Conservation (phyloP, 2,797 vertebrate genomes). For the Sarcoramphus papa region DNA sequence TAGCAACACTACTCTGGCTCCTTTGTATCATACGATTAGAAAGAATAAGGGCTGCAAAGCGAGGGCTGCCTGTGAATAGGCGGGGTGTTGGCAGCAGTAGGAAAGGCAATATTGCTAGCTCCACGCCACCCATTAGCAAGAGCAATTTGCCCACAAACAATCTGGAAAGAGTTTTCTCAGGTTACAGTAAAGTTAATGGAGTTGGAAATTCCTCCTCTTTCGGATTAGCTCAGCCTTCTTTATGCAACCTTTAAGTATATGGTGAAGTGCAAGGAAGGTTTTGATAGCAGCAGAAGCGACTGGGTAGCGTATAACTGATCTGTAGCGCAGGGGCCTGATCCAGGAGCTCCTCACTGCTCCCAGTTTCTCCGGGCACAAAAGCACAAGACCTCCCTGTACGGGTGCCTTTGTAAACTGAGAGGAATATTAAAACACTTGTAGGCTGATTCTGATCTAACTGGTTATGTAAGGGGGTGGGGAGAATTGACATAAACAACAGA, state of each 20-base stretch:
- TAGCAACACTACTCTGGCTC: not conserved
- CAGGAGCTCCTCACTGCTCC: not conserved
- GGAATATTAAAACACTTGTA: not conserved
- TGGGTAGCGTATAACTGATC: not conserved
- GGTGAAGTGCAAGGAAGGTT: not conserved
- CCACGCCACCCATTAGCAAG: not conserved
- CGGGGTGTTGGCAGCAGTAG: fast-evolving
- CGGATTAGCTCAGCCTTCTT: not conserved
- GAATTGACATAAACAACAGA: not conserved
- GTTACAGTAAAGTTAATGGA: conserved; percentile 23
- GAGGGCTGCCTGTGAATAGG: not conserved
- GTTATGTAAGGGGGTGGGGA: not conserved
- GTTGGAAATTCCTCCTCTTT: conserved; percentile 4
- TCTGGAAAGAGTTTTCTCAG: conserved; percentile 16
- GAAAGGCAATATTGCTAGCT: not conserved
- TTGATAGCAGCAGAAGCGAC: not conserved
- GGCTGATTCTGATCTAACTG: not conserved
- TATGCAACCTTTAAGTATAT: not conserved
- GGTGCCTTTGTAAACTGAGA: not conserved
- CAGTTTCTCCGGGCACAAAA: not conserved
- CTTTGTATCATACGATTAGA: not conserved
- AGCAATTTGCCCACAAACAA: not conserved
- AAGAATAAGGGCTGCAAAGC: not conserved
- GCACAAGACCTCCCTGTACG: not conserved
- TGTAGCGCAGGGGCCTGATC: not conserved